These are phyloP conservation scores for Nomada ferruginata DNA, from an alignment of 2,888 invertebrate genomes.

Conservation along the genomic window DNA sequence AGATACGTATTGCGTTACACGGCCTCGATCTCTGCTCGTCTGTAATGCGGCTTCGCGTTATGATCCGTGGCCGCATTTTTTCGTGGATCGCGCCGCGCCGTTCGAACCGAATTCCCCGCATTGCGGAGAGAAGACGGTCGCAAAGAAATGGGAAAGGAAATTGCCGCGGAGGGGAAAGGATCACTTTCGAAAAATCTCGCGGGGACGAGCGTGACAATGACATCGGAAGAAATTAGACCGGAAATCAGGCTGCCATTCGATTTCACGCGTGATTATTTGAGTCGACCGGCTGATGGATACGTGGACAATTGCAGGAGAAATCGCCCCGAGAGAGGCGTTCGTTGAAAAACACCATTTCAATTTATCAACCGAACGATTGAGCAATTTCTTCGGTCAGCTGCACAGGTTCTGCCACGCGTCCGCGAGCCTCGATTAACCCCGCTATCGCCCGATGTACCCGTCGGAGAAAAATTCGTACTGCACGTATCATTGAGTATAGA, in stretches of 20 bases:
- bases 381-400: neutral
- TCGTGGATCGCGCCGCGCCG: constrained; percentile 29
- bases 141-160: neutral
- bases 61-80: constrained; percentile 74
- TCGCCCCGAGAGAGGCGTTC: neutral
- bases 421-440: neutral
- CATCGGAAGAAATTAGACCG: constrained; percentile 65
- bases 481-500: too few species aligned
- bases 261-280: constrained; percentile 47
- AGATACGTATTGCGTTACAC: constrained; percentile 64
- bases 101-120: constrained; percentile 56
- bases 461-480: neutral
- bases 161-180: constrained; percentile 17
- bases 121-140: neutral
- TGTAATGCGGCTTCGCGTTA: constrained; percentile 72
- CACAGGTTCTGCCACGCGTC: neutral
- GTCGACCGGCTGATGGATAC: constrained; percentile 3
- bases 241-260: constrained; percentile 60
- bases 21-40: constrained; percentile 74
- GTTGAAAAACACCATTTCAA: neutral
- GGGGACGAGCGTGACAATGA: neutral
- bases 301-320: constrained; percentile 12
- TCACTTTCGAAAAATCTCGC: constrained; percentile 63
- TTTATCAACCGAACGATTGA: neutral
- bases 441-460: neutral